Evolutionary conservation across 2,797 vertebrate genomes (phyloP), one percentile per base, ranked within the genome.

Genomic region (Percopsis omiscomaycus): DNA sequence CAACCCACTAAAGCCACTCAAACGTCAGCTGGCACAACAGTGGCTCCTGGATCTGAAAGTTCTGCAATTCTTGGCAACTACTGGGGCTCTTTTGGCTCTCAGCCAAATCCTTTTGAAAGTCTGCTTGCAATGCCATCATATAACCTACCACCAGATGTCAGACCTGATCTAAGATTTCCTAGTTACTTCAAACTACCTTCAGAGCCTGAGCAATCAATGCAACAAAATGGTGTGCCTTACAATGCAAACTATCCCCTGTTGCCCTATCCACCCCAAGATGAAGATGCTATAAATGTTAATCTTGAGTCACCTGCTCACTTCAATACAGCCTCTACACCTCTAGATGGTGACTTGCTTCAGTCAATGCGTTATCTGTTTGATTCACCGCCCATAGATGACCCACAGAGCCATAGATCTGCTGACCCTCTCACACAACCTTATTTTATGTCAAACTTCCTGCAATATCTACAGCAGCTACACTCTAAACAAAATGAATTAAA

Each of bases 121-220:
- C 48, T 42, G 37, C 4, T 22, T 28, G 32, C 13, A 44, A 51
- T 51, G n/a, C 57, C 59, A 29, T 27, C 42, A 56, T 16, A 78
- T 71, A 5, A 58, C 12, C 73, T 29, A 30, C 79, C 78, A 82
- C 65, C 57, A 83, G 86, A 69, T 83, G 79, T 70, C 64, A 61
- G 60, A 28, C 47, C 44, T 64, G 46, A 54, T 77, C 3, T 37
- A 59, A 15, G 10, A 3, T 8, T 51, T 22, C 37, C 3, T 32
- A 66, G 28, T 59, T 47, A 58, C 65, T 28, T 59, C 0, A 55
- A 28, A 22, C 66, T 42, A 16, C 22, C 37, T 48, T 3, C 12
- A 59, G n/a, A 73, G 12, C 30, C 29, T 58, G 0, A 66, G 55
- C 11, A 4, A 42, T 45, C 12, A 58, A 13, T n/a, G 11, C 27